phyloP scores from a whole-genome alignment of 2,888 invertebrate genomes.

The Scotopteryx bipunctaria region DNA sequence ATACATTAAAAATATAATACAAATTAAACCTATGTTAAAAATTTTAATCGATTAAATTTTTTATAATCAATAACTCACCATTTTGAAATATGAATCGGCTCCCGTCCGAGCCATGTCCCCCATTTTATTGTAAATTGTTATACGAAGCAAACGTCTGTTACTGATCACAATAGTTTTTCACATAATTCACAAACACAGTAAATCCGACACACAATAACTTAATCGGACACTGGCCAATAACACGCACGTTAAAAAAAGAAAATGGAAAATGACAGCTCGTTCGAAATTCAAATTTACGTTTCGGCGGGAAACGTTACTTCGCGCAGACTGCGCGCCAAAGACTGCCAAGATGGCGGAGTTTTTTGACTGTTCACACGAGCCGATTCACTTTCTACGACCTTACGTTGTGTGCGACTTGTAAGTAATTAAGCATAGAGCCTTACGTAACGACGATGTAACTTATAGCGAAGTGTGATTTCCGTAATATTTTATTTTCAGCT shows the following conservation, averaged over 20 bases:
- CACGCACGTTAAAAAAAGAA: slow-evolving; percentile 58
- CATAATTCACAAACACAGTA: slow-evolving; percentile 72
- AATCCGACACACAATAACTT: slow-evolving; percentile 48
- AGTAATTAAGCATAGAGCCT: slow-evolving; percentile 79
- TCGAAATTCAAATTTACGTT: slow-evolving; percentile 61
- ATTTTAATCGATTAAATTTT: neutral
- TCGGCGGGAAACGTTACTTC: slow-evolving; percentile 74
- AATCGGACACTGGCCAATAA: slow-evolving; percentile 57
- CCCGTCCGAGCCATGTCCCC: slow-evolving; percentile 69
- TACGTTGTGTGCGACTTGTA: slow-evolving; percentile 79
- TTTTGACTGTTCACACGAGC: slow-evolving; percentile 82
- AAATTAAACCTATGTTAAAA: slow-evolving; percentile 10
- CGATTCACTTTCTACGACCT: slow-evolving; percentile 84
- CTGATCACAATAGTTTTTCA: slow-evolving; percentile 62
- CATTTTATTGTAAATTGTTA: slow-evolving; percentile 51
- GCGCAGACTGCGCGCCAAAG: slow-evolving; percentile 73
- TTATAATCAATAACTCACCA: slow-evolving; percentile 59
- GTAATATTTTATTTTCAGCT: slow-evolving; percentile 45
- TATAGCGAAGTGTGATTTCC: slow-evolving; percentile 64
- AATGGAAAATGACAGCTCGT: slow-evolving; percentile 49
- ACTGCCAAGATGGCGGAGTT: slow-evolving; percentile 81
- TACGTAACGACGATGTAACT: slow-evolving; percentile 79
- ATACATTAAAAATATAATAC: no score
- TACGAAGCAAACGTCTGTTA: slow-evolving; percentile 46
- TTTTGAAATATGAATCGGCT: slow-evolving; percentile 60